Evolutionary conservation across 30 jellyfish, hydroid and myxozoan genomes (phyloP).

Genomic region (Pseudorhiza aurosa): DNA sequence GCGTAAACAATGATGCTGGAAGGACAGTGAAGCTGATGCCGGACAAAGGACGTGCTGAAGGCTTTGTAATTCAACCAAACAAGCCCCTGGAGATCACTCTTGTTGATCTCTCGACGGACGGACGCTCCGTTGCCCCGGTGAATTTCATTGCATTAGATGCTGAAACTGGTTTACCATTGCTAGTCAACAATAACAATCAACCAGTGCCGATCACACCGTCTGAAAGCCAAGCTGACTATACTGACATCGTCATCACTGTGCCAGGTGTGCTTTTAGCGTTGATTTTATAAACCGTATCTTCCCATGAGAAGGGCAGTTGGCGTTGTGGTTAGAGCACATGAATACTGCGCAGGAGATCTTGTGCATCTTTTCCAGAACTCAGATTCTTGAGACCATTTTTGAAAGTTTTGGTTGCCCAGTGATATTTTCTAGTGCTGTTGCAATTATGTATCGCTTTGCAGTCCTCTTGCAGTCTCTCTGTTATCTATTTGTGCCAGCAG

Average conservation of each 20-base stretch:
- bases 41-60: conserved; percentile 92
- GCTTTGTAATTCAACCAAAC: conserved; percentile 82
- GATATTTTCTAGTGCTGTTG: too few species aligned
- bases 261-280: too few species aligned
- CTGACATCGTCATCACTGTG: conserved; percentile 85
- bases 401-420: too few species aligned
- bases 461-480: too few species aligned
- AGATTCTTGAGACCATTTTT: too few species aligned
- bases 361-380: too few species aligned
- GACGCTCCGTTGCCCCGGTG: conserved; percentile 94
- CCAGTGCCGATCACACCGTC: conserved; percentile 78
- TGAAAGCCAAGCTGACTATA: conserved; percentile 87
- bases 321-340: too few species aligned
- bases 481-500: too few species aligned
- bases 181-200: conserved; percentile 78
- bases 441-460: too few species aligned
- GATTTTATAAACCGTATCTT: too few species aligned
- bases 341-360: too few species aligned
- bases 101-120: conserved; percentile 94
- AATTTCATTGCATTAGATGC: conserved; percentile 79
- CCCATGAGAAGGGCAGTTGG: too few species aligned
- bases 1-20: conserved; percentile 88
- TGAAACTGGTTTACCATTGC: conserved; percentile 80
- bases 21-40: conserved; percentile 76
- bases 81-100: conserved; percentile 85